Base-by-base conservation (phyloP, 2,113 vertebrate genomes). In the Sinocyclocheilus rhinocerous region DNA sequence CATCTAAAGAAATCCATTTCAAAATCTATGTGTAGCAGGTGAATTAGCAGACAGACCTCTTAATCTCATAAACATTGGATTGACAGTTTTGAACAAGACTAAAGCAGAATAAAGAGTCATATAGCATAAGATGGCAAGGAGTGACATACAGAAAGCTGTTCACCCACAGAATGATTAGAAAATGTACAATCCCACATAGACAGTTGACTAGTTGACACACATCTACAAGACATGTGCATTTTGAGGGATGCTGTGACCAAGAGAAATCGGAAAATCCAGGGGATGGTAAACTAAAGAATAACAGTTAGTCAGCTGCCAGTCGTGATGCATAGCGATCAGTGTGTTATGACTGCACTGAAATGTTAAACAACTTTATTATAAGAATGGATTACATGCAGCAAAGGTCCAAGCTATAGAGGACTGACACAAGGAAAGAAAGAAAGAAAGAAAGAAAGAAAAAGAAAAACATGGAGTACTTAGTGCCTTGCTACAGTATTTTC, bases 371-470 rank as follows among this genome's bases (percentile, higher is more conserved):
- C 50, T 79, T 81, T 70, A 65, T 70, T 85, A 61, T 77, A 81
- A 72, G 36, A 78, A 80, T 76, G 24, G 15, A 86, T 84, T 84
- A 73, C 81, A 87, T 88, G 85, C 88, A 86, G 89, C 16, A 87
- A 69, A 67, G 29, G 78, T 88, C 86, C 69, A 75, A 75, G 67
- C 24, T 82, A 63, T 76, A 84, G 69, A 18, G 45, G 45, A 16
- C 36, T 67, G 12, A n/a, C 61, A 20, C 9, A 81, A 69, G 20
- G 48, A 70, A 55, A 29, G 11, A 26, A 26, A 13, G 12, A 80
- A 83, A 59, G 57, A 55, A 45, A 87, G 33, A 57, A 39, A 67
- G 78, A 80, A 24, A 80, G 57, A 42, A 24, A 52, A 16, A 63
- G 59, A 48, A 59, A 39, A 69, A 39, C 78, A 84, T 83, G 10